Evolutionary conservation across 2,888 invertebrate genomes (phyloP).

Genomic region (Mythimna vitellina): DNA sequence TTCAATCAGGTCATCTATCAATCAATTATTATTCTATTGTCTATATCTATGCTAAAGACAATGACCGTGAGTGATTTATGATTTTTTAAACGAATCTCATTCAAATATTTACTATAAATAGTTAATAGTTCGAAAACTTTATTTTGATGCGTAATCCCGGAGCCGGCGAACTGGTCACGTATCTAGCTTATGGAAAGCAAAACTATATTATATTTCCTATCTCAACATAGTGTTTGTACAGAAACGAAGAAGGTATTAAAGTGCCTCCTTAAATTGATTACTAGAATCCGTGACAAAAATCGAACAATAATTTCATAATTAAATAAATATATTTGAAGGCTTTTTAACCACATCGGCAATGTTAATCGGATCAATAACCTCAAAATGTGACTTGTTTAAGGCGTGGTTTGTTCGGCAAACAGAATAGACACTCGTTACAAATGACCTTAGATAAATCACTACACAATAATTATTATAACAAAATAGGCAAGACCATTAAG

Average conservation of each 20-base stretch:
- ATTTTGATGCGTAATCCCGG: constrained; percentile 35
- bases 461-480: too few species aligned
- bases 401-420: too few species aligned
- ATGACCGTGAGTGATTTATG: not conserved
- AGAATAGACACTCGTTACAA: too few species aligned
- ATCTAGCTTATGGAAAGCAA: constrained; percentile 1
- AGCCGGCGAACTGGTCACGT: constrained; percentile 40
- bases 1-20: not conserved
- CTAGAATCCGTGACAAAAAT: not conserved
- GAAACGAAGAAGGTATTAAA: not conserved
- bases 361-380: too few species aligned
- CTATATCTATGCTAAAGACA: not conserved
- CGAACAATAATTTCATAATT: not conserved
- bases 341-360: too few species aligned
- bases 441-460: too few species aligned
- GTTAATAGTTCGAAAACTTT: constrained; percentile 19
- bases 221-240: not conserved
- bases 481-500: too few species aligned
- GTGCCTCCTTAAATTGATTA: not conserved
- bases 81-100: constrained; percentile 3
- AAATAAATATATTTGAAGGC: not conserved
- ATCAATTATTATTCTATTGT: not conserved
- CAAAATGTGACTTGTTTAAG: too few species aligned
- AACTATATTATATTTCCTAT: constrained; percentile 12
- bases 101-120: constrained; percentile 28